Conservation (phyloP, 2,888 invertebrate species). For the Lepidochrysops patricia region DNA sequence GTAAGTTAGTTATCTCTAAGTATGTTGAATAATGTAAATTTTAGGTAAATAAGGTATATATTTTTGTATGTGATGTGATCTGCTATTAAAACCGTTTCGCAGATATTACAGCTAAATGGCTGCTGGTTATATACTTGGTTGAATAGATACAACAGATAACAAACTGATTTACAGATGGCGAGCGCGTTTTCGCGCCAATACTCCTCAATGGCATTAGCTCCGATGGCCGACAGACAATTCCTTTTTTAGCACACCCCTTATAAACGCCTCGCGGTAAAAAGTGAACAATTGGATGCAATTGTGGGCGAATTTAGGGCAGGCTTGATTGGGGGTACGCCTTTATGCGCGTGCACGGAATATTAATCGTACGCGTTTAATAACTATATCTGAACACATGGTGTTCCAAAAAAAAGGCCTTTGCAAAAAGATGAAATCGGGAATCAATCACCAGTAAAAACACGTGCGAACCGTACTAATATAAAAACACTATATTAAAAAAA, state of each 20-base stretch:
- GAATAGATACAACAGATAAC: not conserved
- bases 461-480: too few species aligned
- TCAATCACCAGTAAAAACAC: too few species aligned
- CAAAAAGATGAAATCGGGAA: not conserved
- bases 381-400: not conserved
- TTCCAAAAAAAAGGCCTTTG: not conserved
- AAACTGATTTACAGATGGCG: constrained; percentile 27
- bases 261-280: constrained; percentile 62
- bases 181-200: constrained; percentile 52
- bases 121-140: not conserved
- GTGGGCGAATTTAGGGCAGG: constrained; percentile 67
- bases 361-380: not conserved
- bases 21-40: too few species aligned
- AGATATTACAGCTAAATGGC: not conserved
- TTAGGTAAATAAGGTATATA: too few species aligned
- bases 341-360: constrained; percentile 26
- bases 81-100: too few species aligned
- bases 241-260: constrained; percentile 48
- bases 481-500: too few species aligned
- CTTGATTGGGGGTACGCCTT: constrained; percentile 53
- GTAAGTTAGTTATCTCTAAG: too few species aligned
- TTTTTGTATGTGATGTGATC: too few species aligned
- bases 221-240: constrained; percentile 45
- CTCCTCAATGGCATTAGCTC: constrained; percentile 53
- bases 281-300: constrained; percentile 74